phyloP scores from a whole-genome alignment of 2,113 vertebrate species.

The Passer domesticus region DNA sequence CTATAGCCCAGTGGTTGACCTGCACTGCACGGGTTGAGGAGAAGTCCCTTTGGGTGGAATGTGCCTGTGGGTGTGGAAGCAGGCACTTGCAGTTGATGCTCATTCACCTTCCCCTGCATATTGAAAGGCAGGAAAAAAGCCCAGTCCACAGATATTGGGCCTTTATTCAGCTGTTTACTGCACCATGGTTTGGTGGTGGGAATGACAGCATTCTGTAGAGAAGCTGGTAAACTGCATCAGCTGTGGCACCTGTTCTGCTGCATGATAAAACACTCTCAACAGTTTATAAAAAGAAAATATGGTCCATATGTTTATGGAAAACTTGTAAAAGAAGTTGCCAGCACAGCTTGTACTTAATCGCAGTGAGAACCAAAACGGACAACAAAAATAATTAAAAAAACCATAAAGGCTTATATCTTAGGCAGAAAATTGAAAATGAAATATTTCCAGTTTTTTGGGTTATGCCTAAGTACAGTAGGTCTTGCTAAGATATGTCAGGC shows the following conservation, averaged over 20 bases:
- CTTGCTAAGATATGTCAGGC: constrained; percentile 15
- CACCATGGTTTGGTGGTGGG: background rate
- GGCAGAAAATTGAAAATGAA: constrained; percentile 44
- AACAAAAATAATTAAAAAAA: background rate
- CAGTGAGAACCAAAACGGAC: background rate
- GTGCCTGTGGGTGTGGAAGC: background rate
- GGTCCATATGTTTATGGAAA: background rate
- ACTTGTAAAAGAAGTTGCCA: background rate
- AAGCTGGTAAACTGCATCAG: background rate
- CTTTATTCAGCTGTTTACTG: background rate
- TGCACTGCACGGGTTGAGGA: background rate
- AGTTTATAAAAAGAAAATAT: background rate
- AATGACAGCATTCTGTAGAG: background rate
- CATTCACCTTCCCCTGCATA: background rate
- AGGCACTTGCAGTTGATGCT: background rate
- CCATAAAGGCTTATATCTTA: background rate
- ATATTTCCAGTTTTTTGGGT: constrained; percentile 54
- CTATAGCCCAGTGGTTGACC: constrained; percentile 2
- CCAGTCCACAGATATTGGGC: background rate
- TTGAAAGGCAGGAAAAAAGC: background rate
- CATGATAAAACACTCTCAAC: background rate
- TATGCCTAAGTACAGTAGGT: background rate
- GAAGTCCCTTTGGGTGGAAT: background rate
- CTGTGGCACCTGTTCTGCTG: background rate
- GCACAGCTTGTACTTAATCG: background rate